phyloP scores from a whole-genome alignment of 2,888 invertebrate genomes.

The Drosophila suboccidentalis region DNA sequence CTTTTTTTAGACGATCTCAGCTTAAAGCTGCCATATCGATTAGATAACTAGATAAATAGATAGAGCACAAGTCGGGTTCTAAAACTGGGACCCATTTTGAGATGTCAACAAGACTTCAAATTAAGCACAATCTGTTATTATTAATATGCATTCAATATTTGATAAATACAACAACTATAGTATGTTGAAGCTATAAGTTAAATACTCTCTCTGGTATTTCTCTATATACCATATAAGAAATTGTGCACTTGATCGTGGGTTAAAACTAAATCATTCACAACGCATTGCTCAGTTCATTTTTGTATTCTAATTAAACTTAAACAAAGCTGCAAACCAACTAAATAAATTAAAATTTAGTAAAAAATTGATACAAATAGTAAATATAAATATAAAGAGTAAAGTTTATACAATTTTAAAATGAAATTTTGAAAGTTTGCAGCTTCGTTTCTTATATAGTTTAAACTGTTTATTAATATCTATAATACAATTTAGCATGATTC shows the following conservation, averaged over 20 bases:
- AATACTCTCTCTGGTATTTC: slow-evolving; percentile 17
- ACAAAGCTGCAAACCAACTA: slow-evolving; percentile 11
- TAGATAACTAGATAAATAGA: background rate
- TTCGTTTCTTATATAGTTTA: background rate
- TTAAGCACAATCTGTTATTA: slow-evolving; percentile 41
- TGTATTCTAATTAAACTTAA: slow-evolving; percentile 1
- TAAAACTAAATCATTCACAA: slow-evolving; percentile 25
- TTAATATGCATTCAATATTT: slow-evolving; percentile 21
- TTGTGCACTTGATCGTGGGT: slow-evolving; percentile 38
- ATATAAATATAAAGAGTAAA: background rate
- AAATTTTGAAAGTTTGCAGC: background rate
- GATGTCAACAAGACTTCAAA: slow-evolving; percentile 42
- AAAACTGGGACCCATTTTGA: slow-evolving; percentile 11
- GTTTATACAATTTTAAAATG: no score
- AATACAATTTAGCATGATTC: slow-evolving; percentile 33
- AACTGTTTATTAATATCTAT: slow-evolving; percentile 2
- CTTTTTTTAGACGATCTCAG: slow-evolving; percentile 41
- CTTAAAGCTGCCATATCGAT: slow-evolving; percentile 54
- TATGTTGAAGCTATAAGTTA: slow-evolving; percentile 1
- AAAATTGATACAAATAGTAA: background rate
- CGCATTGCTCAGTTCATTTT: slow-evolving; percentile 37
- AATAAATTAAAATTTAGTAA: background rate
- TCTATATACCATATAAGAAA: slow-evolving; percentile 17
- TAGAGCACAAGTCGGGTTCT: slow-evolving; percentile 32
- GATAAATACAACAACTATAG: slow-evolving; percentile 12